These are phyloP conservation scores for Boleophthalmus pectinirostris DNA, from an alignment of 2,113 vertebrate species.

Conservation along the genomic window DNA sequence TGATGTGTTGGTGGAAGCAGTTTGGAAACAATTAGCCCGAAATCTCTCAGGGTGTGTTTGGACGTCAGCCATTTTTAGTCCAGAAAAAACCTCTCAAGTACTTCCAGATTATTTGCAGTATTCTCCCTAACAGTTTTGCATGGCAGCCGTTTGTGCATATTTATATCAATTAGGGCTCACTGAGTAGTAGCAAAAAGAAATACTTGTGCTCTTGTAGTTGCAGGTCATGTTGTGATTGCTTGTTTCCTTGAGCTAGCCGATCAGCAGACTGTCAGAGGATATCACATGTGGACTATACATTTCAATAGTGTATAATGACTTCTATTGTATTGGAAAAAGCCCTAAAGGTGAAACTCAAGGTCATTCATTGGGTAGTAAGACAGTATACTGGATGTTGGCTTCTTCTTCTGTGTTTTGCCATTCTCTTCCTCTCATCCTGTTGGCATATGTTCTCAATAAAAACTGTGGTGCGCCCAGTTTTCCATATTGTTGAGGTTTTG, in stretches of 20 bases:
- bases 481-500: slow-evolving; percentile 71
- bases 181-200: slow-evolving; percentile 30
- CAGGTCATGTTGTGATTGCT: slow-evolving; percentile 13
- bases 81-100: slow-evolving; percentile 72
- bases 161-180: slow-evolving; percentile 39
- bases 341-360: slow-evolving; percentile 21
- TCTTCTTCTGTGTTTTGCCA: slow-evolving; percentile 27
- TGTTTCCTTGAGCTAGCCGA: slow-evolving; percentile 15
- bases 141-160: slow-evolving; percentile 31
- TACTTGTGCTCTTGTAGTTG: slow-evolving; percentile 23
- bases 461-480: slow-evolving; percentile 63
- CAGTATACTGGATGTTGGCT: slow-evolving; percentile 28
- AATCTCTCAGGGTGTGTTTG: slow-evolving; percentile 75
- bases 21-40: slow-evolving; percentile 84
- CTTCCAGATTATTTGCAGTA: slow-evolving; percentile 82
- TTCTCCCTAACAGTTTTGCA: slow-evolving; percentile 52
- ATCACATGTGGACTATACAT: slow-evolving; percentile 3
- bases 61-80: slow-evolving; percentile 70
- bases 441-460: slow-evolving; percentile 72
- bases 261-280: slow-evolving; percentile 26
- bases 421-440: slow-evolving; percentile 54
- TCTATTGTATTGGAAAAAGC: slow-evolving; percentile 11
- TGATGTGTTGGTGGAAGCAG: slow-evolving; percentile 6
- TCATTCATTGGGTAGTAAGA: slow-evolving; percentile 16
- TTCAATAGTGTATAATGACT: slow-evolving; percentile 23